phyloP scores from a whole-genome alignment of 1,140 invertebrate species.

The Palaemon carinicauda region DNA sequence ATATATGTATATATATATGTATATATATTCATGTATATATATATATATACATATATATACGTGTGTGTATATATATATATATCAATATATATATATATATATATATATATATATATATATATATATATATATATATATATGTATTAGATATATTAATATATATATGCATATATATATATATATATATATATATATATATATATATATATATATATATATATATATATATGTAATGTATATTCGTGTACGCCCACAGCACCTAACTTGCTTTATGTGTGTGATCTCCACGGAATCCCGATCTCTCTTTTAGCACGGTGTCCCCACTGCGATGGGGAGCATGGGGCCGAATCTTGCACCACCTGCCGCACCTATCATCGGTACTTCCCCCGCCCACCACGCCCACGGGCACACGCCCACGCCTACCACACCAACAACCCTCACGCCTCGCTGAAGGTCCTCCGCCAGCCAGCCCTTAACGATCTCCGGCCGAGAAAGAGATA shows the following conservation, averaged over 20 bases:
- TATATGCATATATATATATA: background rate
- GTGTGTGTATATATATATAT: background rate
- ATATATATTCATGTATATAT: background rate
- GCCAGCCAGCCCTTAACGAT: constrained; percentile 32
- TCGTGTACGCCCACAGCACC: background rate
- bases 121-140: background rate
- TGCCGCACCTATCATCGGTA: constrained; percentile 54
- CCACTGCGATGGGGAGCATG: constrained; percentile 55
- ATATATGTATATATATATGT: background rate
- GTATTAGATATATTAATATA: background rate
- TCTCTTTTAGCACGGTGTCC: constrained; percentile 47
- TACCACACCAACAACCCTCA: constrained; percentile 47
- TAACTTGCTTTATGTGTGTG: background rate
- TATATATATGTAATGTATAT: background rate
- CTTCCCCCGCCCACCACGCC: constrained; percentile 42
- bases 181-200: background rate
- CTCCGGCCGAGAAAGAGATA: constrained; percentile 37
- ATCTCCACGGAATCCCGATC: background rate
- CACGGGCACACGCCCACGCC: constrained; percentile 35
- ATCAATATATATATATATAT: background rate
- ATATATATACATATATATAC: background rate
- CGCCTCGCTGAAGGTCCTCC: constrained; percentile 44
- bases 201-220: background rate
- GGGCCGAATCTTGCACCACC: constrained; percentile 53
- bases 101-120: background rate